A percentile compares a stretch with the other conserved stretches of the same genome.
Conservation (phyloP, 2,888 invertebrate genomes). For the Horisme vitalbata region DNA sequence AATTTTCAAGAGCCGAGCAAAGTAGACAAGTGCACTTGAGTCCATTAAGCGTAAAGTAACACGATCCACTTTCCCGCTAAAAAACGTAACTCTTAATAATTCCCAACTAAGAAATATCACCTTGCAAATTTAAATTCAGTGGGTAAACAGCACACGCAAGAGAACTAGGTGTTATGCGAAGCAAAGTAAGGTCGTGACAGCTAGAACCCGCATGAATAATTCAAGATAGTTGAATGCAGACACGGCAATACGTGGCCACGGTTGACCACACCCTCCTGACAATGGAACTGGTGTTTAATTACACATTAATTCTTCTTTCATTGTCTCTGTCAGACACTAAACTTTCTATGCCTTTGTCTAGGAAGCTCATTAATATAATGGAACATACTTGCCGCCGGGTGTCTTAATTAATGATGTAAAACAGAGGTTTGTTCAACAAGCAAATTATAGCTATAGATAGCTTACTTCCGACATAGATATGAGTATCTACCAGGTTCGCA, state of each 20-base stretch:
- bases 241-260: slow-evolving; percentile 37
- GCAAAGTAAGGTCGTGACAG: slow-evolving; percentile 57
- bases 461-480: too few species aligned
- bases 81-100: slow-evolving; percentile 40
- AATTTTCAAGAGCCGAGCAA: slow-evolving; percentile 22
- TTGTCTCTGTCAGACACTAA: slow-evolving; percentile 26
- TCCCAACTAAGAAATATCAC: slow-evolving; percentile 36
- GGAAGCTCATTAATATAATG: slow-evolving; percentile 21
- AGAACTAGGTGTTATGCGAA: slow-evolving; percentile 45
- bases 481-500: too few species aligned
- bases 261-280: slow-evolving; percentile 48
- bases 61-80: slow-evolving; percentile 36
- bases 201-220: slow-evolving; percentile 64
- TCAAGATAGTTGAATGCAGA: slow-evolving; percentile 62
- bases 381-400: slow-evolving; percentile 7
- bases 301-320: slow-evolving; percentile 35
- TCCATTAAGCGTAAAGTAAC: slow-evolving; percentile 45
- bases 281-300: slow-evolving; percentile 39
- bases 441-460: background rate
- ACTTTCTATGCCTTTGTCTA: slow-evolving; percentile 27
- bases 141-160: slow-evolving; percentile 27
- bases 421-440: background rate
- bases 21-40: slow-evolving; percentile 41
- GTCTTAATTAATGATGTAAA: slow-evolving; percentile 5
- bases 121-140: slow-evolving; percentile 8